A percentile compares a stretch with the other conserved stretches of the same genome.
phyloP scores from a whole-genome alignment of 2,113 vertebrate genomes.

The Pangasianodon hypophthalmus region DNA sequence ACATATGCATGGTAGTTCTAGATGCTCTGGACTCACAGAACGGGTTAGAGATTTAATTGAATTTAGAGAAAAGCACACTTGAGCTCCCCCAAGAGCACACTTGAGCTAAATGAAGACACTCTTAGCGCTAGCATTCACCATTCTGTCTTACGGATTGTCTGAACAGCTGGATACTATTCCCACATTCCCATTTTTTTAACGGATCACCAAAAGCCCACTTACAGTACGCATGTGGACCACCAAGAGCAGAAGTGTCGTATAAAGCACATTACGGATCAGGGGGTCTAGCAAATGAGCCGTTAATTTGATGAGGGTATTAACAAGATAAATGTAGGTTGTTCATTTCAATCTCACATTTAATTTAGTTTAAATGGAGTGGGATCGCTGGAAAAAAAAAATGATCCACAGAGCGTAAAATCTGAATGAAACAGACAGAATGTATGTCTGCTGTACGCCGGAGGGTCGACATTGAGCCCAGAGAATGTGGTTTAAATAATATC shows the following conservation, averaged over 20 bases:
- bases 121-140: constrained; percentile 43
- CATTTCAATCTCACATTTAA: constrained; percentile 46
- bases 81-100: constrained; percentile 34
- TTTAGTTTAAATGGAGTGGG: constrained; percentile 44
- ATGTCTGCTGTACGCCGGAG: neutral
- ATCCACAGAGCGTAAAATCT: constrained; percentile 36
- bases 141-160: constrained; percentile 52
- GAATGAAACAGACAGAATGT: constrained; percentile 7
- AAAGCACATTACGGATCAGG: constrained; percentile 47
- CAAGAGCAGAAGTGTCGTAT: constrained; percentile 37
- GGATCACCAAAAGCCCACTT: constrained; percentile 41
- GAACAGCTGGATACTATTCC: constrained; percentile 48
- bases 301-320: constrained; percentile 61
- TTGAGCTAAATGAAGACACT: constrained; percentile 31
- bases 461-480: neutral
- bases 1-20: neutral
- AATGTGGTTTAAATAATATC: constrained; percentile 21
- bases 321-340: constrained; percentile 46
- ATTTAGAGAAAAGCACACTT: constrained; percentile 52
- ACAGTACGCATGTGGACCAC: constrained; percentile 3
- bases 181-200: constrained; percentile 34
- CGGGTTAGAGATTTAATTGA: constrained; percentile 61
- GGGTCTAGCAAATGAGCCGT: constrained; percentile 55
- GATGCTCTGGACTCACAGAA: neutral
- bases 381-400: neutral